Percentiles rank a stretch among this genome's conserved stretches.
These are phyloP conservation scores for Frankliniella intonsa DNA, from an alignment of 2,888 invertebrate species.

Conservation along the genomic window DNA sequence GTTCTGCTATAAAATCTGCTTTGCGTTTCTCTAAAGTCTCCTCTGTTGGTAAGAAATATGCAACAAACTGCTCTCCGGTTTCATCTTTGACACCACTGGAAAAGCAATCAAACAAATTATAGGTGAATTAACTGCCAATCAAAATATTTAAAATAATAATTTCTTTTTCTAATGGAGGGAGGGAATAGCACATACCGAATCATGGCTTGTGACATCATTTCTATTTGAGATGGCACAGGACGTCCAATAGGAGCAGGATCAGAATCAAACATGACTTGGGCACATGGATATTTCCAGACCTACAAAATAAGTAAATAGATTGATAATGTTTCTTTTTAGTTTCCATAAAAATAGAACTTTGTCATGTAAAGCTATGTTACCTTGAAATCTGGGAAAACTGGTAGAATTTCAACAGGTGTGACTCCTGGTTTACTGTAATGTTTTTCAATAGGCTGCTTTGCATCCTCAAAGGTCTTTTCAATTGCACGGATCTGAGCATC, in stretches of 20 bases:
- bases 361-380: constrained; percentile 42
- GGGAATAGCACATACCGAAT: constrained; percentile 62
- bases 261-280: constrained; percentile 96
- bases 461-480: constrained; percentile 93
- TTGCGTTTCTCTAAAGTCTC: constrained; percentile 86
- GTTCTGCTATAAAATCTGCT: constrained; percentile 67
- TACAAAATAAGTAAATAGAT: constrained; percentile 43
- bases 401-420: constrained; percentile 78
- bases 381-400: constrained; percentile 92
- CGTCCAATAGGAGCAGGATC: constrained; percentile 92
- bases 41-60: constrained; percentile 94
- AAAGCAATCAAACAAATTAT: constrained; percentile 25
- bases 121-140: constrained; percentile 5
- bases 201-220: constrained; percentile 99
- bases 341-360: not conserved
- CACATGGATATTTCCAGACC: constrained; percentile 97
- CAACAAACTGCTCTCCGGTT: constrained; percentile 97
- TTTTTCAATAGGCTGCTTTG: constrained; percentile 75
- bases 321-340: not conserved
- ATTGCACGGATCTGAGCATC: constrained; percentile 95
- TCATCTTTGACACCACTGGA: constrained; percentile 97
- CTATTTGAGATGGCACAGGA: constrained; percentile 80
- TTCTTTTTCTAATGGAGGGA: constrained; percentile 3
- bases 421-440: constrained; percentile 98
- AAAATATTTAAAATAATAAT: not conserved